Evolutionary conservation across 35 echinoderm and acorn worm genomes (phyloP), one percentile per base, ranked within the genome.

Genomic region (Patiria miniata): DNA sequence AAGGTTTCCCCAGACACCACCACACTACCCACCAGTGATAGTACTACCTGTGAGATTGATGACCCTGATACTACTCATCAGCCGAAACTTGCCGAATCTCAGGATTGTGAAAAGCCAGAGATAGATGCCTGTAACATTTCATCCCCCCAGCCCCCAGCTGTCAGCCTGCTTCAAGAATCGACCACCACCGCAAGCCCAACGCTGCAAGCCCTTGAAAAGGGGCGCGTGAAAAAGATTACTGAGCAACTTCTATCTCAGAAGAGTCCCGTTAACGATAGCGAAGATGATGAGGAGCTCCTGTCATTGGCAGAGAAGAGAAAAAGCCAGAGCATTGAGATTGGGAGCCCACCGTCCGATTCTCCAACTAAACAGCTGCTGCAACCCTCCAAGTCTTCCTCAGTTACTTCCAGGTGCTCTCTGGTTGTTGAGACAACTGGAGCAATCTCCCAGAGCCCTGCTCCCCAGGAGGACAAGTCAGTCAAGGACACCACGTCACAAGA

Each of bases 161-260:
- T 19, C 77, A 37, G 19, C 51, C 86, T 39, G 52, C 78, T 80
- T 33, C 42, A 44, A 51, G 52, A 60, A 33, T 47, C 42, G 12
- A 36, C 36, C 7, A n/a, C 29, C 30, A n/a, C 34, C 39, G 82
- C 82, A 26, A 59, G 51, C 15, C 82, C 82, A 23, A 59, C 82
- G 23, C 57, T 84, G 21, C 82, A 84, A 84, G 52, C 82, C 16
- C 86, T 88, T 80, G 86, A 88, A 77, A 78, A 36, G 59, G 86
- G 86, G 38, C 56, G 78, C 30, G 77, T 88, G 29, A 88, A 88
- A 40, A 88, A 88, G 77, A 79, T 80, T 8, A 88, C 86, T 44
- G 44, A 88, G 59, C 77, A 40, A 26, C 78, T 88, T 19, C 78
- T 79, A 23, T 88, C 86, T 39, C 52, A 88, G 40, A 54, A 88